Evolutionary conservation across 2,888 invertebrate genomes (phyloP), one percentile per base, ranked within the genome.

Genomic region (Noctuana brunneofusca): DNA sequence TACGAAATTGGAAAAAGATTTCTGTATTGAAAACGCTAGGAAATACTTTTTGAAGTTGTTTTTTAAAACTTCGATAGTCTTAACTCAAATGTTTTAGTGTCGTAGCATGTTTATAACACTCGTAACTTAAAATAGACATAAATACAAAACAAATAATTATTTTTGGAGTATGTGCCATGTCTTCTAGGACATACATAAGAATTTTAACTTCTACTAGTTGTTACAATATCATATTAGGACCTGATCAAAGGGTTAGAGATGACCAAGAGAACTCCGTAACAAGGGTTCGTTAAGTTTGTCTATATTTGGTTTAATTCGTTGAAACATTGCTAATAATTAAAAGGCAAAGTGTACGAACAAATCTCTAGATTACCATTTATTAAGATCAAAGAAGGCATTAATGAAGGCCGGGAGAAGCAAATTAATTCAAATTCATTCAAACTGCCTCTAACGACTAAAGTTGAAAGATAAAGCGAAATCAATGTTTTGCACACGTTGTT

Each of bases 401-500:
- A 59, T 59, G 43, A 32, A 46, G 53, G 59, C 20, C 27, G 38
- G 20, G 30, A 16, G 22, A 48, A 43, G 59, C 6, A 24, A 59
- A 59, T 53, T 59, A 59, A 59, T 59, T 52, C 27, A 53, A 59
- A 59, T 59, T 59, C 30, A 59, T 59, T 53, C 53, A 53, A 53
- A 53, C 59, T 22, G 32, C 52, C 11, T 11, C 22, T 59, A 53
- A 59, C 32, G 32, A 53, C 46, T 20, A 22, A 59, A 59, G 43
- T 53, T 59, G 14, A 50, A 50, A 50, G 49, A 50, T 50, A 50
- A 50, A 50, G 27, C 27, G 27, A 50, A 50, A 50, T 50, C 49
- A 50, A 27, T 50, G 49, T 50, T 50, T 50, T 14, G 49, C 8
- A 14, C 24, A n/a, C 14, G 6, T 24, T 48, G 8, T 48, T 24